phyloP scores from a whole-genome alignment of 2,797 vertebrate species.

The Megaceryle alcyon region DNA sequence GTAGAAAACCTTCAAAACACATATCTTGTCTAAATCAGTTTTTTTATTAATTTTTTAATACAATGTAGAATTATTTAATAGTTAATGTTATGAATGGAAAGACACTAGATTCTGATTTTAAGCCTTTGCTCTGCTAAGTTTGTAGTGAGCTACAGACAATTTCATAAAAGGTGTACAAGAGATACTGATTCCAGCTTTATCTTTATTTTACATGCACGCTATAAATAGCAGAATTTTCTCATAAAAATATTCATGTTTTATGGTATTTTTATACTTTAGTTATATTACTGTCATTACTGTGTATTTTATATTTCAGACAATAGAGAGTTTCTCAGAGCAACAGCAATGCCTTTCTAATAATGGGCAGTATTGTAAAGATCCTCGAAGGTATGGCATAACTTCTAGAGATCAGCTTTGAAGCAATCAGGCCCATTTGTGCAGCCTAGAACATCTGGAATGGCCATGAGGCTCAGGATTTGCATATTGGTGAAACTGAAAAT shows the following conservation, averaged over 20 bases:
- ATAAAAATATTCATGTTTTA: neutral
- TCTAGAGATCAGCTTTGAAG: neutral
- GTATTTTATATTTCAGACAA: neutral
- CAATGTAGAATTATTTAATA: neutral
- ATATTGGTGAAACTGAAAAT: neutral
- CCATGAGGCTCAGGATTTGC: neutral
- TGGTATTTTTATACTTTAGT: neutral
- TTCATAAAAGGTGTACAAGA: neutral
- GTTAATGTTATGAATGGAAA: neutral
- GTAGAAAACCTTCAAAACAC: neutral
- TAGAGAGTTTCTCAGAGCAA: neutral
- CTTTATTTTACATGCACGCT: neutral
- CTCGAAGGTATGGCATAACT: neutral
- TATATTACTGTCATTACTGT: neutral
- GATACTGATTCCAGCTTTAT: neutral
- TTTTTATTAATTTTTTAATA: neutral
- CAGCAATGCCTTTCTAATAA: neutral
- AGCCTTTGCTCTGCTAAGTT: neutral
- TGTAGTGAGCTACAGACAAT: neutral
- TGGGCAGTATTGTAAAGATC: neutral
- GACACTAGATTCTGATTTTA: neutral
- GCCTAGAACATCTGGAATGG: neutral
- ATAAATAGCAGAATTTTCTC: neutral
- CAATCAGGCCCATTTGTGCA: neutral
- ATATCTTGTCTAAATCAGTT: neutral